Evolutionary conservation across 2,797 vertebrate species (phyloP).

Genomic region (Pangasius mekongensis): DNA sequence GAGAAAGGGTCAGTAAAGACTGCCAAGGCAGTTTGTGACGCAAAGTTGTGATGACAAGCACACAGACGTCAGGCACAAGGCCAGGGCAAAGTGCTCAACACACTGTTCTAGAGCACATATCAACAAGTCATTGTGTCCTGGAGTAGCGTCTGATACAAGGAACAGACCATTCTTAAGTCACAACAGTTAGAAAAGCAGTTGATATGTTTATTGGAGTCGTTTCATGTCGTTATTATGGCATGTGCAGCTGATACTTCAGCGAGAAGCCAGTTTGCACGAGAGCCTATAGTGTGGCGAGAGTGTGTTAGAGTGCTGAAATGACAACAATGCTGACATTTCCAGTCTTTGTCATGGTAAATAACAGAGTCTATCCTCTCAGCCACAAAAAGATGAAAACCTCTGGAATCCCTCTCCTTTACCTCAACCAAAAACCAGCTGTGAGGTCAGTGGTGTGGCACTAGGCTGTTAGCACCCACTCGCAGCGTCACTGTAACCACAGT

Average conservation of each 20-base stretch:
- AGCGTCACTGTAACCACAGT: constrained; percentile 56
- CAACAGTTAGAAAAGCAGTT: neutral
- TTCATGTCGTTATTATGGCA: neutral
- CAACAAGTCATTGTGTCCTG: constrained; percentile 27
- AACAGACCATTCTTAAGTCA: constrained; percentile 10
- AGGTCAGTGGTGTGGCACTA: constrained; percentile 41
- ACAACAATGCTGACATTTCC: constrained; percentile 39
- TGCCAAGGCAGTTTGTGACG: constrained; percentile 42
- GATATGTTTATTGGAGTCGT: neutral
- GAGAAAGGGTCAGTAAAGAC: constrained; percentile 19
- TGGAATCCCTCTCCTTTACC: constrained; percentile 50
- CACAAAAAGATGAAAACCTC: constrained; percentile 41
- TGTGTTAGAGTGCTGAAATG: neutral
- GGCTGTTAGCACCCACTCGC: constrained; percentile 47
- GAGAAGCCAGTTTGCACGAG: neutral
- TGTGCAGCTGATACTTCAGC: neutral
- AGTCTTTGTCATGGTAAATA: constrained; percentile 14
- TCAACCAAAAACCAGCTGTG: constrained; percentile 39
- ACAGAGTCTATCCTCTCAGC: constrained; percentile 29
- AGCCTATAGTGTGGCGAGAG: neutral
- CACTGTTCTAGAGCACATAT: constrained; percentile 15
- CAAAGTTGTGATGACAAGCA: constrained; percentile 22
- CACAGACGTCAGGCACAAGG: constrained; percentile 21
- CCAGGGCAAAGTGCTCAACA: constrained; percentile 6
- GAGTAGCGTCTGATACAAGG: constrained; percentile 4